Base-by-base conservation (phyloP, 2,113 vertebrate genomes). In the Symphodus melops region DNA sequence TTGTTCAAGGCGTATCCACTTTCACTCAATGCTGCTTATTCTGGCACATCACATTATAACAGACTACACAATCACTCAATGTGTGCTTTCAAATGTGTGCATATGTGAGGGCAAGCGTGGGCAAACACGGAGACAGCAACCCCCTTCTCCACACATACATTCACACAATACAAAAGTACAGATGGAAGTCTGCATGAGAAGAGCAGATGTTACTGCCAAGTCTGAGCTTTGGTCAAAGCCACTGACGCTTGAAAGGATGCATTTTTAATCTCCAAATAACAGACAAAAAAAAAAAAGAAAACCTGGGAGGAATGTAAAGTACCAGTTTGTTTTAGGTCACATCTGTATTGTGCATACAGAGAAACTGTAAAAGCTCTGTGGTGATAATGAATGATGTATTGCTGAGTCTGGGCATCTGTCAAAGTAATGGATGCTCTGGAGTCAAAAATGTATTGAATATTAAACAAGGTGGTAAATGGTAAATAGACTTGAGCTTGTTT, bases 331-430 rank as follows among this genome's bases (percentile, higher is more conserved):
- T 77, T 68, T 8, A 59, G 28, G 10, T 0, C 10, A 36, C 42
- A 51, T 75, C 41, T 72, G 39, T 53, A 67, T 20, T 56, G 39
- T 39, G 51, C 23, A 48, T 69, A 41, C 36, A 64, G 49, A 10
- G 49, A 75, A 82, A 79, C 61, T 79, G 79, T 55, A 48, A 48
- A 75, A 85, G 58, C 65, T 73, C 73, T 79, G 76, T 28, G 36
- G 80, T 79, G 60, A 77, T 74, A 83, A 75, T 86, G 75, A 86
- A 88, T 77, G 86, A 82, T 86, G 74, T 66, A 72, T 56, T 44
- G 69, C 77, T 79, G 76, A 81, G 68, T 76, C 53, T 1, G 42
- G 68, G 46, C 62, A 82, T 82, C 77, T 84, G 84, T 87, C 84
- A 82, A 61, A 70, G 58, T 77, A 83, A 87, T 84, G 72, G 72